These are phyloP conservation scores for Papio anubis DNA, from an alignment of 2,113 vertebrate species.

Conservation along the genomic window DNA sequence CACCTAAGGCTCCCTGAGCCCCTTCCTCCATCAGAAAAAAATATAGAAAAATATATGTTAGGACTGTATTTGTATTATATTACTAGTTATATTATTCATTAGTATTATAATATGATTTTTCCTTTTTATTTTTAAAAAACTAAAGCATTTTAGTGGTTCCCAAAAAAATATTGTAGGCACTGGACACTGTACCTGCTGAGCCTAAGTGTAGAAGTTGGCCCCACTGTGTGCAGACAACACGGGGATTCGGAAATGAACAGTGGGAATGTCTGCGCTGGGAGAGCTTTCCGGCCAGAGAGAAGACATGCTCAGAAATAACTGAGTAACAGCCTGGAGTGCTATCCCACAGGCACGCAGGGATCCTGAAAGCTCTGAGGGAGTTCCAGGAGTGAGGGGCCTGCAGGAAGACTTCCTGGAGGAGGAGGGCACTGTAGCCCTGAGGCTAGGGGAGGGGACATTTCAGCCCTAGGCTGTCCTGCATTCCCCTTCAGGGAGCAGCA, in stretches of 20 bases:
- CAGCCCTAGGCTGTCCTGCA: no score
- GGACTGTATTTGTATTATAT: accelerated
- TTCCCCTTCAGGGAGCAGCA: not conserved
- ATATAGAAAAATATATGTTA: not conserved
- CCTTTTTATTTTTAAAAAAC: not conserved
- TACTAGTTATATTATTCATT: not conserved
- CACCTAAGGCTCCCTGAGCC: accelerated
- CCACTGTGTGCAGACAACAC: accelerated
- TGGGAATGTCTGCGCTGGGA: accelerated
- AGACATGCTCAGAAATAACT: not conserved
- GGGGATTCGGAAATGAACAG: accelerated
- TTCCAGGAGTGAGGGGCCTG: not conserved
- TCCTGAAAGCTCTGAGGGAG: no score
- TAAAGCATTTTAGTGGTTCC: not conserved
- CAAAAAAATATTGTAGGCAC: not conserved
- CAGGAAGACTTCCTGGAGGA: slow-evolving; percentile 17
- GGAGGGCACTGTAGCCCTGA: not conserved
- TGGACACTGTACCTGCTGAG: not conserved
- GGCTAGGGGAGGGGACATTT: not conserved
- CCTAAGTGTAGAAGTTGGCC: not conserved
- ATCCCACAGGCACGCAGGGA: accelerated
- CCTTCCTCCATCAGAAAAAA: not conserved
- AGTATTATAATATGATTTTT: not conserved
- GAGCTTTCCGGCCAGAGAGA: not conserved
- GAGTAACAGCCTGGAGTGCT: accelerated